Base-by-base conservation (phyloP, 2,113 vertebrate species). In the Tringa solitaria region DNA sequence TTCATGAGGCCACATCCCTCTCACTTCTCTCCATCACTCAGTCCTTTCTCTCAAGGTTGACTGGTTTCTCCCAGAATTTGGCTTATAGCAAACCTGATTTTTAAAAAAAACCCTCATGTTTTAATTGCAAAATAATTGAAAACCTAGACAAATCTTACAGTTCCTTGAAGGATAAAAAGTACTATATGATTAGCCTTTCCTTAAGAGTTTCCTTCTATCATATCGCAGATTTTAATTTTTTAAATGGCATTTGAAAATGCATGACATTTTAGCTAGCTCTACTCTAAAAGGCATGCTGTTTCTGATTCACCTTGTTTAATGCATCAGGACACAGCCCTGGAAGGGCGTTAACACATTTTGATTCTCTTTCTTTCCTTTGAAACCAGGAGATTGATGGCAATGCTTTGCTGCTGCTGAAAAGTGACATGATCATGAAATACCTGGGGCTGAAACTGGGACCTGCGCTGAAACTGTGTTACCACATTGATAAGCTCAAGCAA, bases 341-440 rank as follows among this genome's bases (percentile, higher is more conserved):
- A 56, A 81, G 30, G 33, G 17, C 21, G 14, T 20, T 84, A 64
- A 50, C 39, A 30, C 45, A 50, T 94, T 53, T 35, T 92, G 32
- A 78, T 93, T 96, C 73, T 89, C 69, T 67, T 61, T 77, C 56
- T 89, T 30, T 95, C 89, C 97, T 69, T 72, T 74, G 53, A 74
- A 95, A 93, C 69, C 96, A 99, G 99, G 99, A 99, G 97, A 99
- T 99, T 72, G 99, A 99, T 35, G 99, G 99, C 80, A 98, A 99
- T 43, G 99, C 99, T 82, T 97, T 99, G 77, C 87, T 99, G 78
- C 93, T 99, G 96, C 98, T 99, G 97, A 99, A 98, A 98, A 99
- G 99, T 30, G 99, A 99, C 96, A 99, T 99, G 99, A 98, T 99
- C 97, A 99, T 99, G 99, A 99, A 99, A 97, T 99, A 99, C 95